These are phyloP conservation scores for Dasyprocta punctata DNA, from an alignment of 2,113 vertebrate species.

Conservation along the genomic window DNA sequence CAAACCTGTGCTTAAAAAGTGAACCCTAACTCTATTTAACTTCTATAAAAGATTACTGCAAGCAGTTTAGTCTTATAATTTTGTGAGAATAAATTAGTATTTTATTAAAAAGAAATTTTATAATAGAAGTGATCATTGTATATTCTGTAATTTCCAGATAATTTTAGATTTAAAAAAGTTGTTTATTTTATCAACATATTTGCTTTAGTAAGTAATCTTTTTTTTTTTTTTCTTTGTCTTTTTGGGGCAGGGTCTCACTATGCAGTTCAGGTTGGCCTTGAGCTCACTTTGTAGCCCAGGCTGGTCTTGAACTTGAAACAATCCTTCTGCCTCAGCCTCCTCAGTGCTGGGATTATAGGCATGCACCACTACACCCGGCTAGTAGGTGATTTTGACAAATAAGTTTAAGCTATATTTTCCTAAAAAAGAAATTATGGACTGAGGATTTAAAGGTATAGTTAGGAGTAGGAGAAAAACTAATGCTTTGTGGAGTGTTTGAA, in stretches of 20 bases:
- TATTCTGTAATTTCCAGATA: constrained; percentile 1
- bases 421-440: neutral
- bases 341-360: too few species aligned
- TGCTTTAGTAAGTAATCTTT: neutral
- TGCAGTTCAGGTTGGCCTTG: too few species aligned
- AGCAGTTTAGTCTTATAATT: neutral
- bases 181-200: constrained; percentile 29
- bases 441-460: neutral
- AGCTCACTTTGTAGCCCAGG: too few species aligned
- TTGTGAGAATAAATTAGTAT: neutral
- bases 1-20: neutral
- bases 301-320: too few species aligned
- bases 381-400: neutral
- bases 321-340: too few species aligned
- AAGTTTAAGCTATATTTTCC: constrained; percentile 22
- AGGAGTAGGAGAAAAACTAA: neutral
- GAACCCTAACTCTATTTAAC: neutral
- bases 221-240: too few species aligned
- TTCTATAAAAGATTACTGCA: neutral
- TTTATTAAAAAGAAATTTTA: constrained; percentile 30
- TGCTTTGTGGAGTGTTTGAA: neutral
- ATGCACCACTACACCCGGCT: too few species aligned
- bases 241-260: too few species aligned
- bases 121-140: neutral
- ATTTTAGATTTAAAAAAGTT: neutral